phyloP scores from a whole-genome alignment of 2,888 invertebrate species.

The Capitulum mitella region DNA sequence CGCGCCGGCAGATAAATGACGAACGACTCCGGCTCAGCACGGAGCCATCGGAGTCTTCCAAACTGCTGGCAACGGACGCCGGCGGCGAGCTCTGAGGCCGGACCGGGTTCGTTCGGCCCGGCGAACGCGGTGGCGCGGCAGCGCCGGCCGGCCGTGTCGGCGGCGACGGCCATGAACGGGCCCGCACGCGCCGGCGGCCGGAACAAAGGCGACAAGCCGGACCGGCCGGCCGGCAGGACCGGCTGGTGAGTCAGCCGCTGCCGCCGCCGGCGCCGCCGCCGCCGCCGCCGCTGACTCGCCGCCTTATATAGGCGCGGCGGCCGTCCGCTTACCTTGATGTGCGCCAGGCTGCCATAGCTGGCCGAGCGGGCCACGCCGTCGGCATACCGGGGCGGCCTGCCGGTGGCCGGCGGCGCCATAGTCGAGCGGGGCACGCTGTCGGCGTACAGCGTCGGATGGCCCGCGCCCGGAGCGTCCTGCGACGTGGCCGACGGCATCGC shows the following conservation, averaged over 20 bases:
- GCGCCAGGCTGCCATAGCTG: conserved; percentile 1
- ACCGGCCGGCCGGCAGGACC: not conserved
- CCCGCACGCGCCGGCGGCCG: not conserved
- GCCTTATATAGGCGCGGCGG: conserved; percentile 26
- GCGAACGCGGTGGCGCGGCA: too few relatives aligned
- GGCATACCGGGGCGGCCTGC: conserved; percentile 27
- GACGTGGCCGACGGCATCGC: not conserved
- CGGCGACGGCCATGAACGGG: not conserved
- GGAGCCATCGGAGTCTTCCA: too few relatives aligned
- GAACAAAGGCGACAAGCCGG: not conserved
- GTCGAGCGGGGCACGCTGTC: conserved; percentile 22
- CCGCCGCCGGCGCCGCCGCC: too few relatives aligned
- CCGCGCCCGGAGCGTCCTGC: not conserved
- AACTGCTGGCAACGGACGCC: too few relatives aligned
- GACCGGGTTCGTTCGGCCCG: too few relatives aligned
- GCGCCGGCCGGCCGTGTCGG: conserved; percentile 2
- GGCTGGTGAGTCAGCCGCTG: not conserved
- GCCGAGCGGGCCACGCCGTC: conserved; percentile 18
- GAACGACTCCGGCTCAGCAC: too few relatives aligned
- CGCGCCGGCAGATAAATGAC: too few relatives aligned
- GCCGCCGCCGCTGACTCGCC: too few relatives aligned
- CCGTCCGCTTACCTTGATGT: conserved; percentile 41
- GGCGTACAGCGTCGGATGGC: not conserved
- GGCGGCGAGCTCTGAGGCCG: too few relatives aligned
- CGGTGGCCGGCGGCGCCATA: too few relatives aligned